Conservation (phyloP, 2,888 invertebrate genomes). For the Pachymerium ferrugineum region DNA sequence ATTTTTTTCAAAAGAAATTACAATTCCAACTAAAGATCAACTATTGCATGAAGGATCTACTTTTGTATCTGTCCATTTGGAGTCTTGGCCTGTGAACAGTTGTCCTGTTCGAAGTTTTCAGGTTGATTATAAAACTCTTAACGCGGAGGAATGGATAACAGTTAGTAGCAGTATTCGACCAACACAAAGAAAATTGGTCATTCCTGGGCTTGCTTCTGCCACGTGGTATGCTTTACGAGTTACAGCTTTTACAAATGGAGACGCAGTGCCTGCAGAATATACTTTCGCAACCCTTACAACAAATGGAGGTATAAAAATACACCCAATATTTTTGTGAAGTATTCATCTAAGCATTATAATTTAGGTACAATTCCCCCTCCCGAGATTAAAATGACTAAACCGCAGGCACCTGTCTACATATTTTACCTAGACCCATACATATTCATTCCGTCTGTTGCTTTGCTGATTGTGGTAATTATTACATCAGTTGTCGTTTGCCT, state of each 20-base stretch:
- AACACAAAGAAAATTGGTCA: slow-evolving; percentile 1
- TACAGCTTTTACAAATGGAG: neutral
- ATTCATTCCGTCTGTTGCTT: neutral
- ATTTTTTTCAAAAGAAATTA: neutral
- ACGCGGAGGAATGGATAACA: neutral
- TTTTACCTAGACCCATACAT: neutral
- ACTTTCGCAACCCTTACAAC: slow-evolving; percentile 1
- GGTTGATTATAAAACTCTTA: neutral
- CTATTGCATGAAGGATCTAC: slow-evolving; percentile 20
- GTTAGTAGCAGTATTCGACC: neutral
- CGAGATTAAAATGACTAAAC: neutral
- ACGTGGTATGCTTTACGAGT: neutral
- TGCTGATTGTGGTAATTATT: neutral
- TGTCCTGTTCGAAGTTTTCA: neutral
- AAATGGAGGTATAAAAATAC: slow-evolving; percentile 18
- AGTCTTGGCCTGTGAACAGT: neutral
- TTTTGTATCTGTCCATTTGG: slow-evolving; percentile 10
- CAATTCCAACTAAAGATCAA: neutral
- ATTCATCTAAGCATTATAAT: no score
- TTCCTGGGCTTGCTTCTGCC: neutral
- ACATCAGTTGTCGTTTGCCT: neutral
- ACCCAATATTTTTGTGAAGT: no score
- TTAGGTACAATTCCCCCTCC: neutral
- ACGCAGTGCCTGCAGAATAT: neutral
- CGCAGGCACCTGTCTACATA: neutral